Base-by-base conservation (phyloP, 1,140 invertebrate genomes). In the Bradynema listronoti region DNA sequence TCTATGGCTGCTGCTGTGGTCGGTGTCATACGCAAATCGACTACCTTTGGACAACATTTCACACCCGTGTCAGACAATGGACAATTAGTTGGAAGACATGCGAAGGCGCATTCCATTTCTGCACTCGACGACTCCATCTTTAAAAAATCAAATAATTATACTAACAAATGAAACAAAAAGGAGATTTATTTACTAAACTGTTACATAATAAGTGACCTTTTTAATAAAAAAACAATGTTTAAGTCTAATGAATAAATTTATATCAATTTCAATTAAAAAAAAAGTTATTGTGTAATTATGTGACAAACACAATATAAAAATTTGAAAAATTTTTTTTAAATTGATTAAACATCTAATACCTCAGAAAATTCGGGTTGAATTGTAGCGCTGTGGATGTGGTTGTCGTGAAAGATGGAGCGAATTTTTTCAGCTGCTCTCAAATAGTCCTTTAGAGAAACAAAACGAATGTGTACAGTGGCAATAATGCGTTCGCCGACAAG, bases 361-460 rank as follows among this genome's bases (percentile, higher is more conserved):
- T 62, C 70, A 34, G 71, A 24, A 55, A 69, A 69, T 58, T 84
- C 83, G 30, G 83, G 83, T 66, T 84, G 83, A 59, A 84, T 83
- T 2, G 83, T 85, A 9, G 82, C 82, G 25, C 82, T 83, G 73
- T 84, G 83, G 58, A 84, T 84, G 1, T 82, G 82, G 63, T 81
- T 79, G 58, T 81, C 77, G 62, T 84, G 83, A 68, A 84, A 85
- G 46, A 84, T 72, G 25, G 72, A 55, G 53, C 82, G 80, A 16
- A 83, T 77, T 54, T 78, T 68, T 30, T 72, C 72, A 6, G 83
- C 82, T 25, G 84, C 78, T 16, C 68, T 54, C 77, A 83, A 80
- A 63, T 84, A 84, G 41, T 83, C 79, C 14, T 75, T 55, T 16
- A 83, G 68, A 65, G 81, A 81, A 24, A 72, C 74, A 67, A 82